These are phyloP conservation scores for Pseudomyrmex sp. DNA, from an alignment of 1,140 invertebrate genomes.

Conservation along the genomic window DNA sequence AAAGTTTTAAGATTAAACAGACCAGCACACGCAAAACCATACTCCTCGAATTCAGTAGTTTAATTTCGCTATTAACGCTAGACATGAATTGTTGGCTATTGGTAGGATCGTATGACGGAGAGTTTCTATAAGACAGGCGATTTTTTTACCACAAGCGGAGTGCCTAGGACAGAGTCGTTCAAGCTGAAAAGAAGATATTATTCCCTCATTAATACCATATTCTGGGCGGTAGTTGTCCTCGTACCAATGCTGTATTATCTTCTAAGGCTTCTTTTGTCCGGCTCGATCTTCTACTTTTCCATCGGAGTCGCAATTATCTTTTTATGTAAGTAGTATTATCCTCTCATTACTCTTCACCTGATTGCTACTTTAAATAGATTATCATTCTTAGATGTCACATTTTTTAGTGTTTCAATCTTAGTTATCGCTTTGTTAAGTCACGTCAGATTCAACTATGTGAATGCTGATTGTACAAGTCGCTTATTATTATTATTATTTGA, in stretches of 20 bases:
- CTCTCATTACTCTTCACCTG: neutral
- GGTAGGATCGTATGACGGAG: conserved; percentile 92
- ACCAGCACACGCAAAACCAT: neutral
- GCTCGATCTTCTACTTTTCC: conserved; percentile 90
- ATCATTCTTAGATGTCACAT: conserved; percentile 3
- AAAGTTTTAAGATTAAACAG: conserved; percentile 30
- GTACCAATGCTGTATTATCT: conserved; percentile 91
- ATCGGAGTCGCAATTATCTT: conserved; percentile 88
- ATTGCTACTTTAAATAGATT: neutral
- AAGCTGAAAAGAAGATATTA: conserved; percentile 87
- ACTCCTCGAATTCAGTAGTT: too few relatives aligned
- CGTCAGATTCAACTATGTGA: too few relatives aligned
- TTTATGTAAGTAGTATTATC: conserved; percentile 88
- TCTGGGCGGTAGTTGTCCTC: conserved; percentile 90
- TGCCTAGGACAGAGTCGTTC: conserved; percentile 87
- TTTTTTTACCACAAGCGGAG: conserved; percentile 91
- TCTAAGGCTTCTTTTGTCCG: conserved; percentile 89
- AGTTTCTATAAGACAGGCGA: conserved; percentile 93
- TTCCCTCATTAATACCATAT: conserved; percentile 89
- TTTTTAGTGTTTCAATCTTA: neutral
- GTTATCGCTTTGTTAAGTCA: neutral
- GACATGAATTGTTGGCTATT: conserved; percentile 48
- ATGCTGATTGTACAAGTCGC: too few relatives aligned
- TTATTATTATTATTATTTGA: too few relatives aligned
- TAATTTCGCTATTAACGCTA: too few relatives aligned